Conservation (phyloP, 2,797 vertebrate genomes). For the Propithecus perrieri region DNA sequence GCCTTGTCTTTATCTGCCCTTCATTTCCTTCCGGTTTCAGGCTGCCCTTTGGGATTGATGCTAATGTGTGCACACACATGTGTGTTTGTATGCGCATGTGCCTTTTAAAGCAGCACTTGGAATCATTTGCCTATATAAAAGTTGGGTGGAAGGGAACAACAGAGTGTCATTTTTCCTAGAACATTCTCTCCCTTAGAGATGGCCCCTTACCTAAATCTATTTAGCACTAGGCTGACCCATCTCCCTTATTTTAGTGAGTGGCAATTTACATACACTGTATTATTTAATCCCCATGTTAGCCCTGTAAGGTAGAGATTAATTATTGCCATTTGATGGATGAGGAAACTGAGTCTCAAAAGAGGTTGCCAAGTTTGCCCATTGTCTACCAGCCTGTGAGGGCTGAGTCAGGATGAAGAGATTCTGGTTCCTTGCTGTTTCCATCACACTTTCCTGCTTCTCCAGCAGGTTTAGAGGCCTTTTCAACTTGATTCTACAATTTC, state of each 20-base stretch:
- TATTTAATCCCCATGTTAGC: background rate
- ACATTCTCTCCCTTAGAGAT: background rate
- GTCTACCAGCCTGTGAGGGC: background rate
- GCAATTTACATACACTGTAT: background rate
- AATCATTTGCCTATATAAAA: background rate
- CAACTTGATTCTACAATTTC: background rate
- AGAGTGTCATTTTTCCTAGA: background rate
- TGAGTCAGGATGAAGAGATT: background rate
- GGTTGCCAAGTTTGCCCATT: too few species aligned
- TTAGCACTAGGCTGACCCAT: background rate
- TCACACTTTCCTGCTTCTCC: background rate
- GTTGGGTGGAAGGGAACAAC: background rate
- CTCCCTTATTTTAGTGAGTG: background rate
- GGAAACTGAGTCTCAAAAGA: background rate
- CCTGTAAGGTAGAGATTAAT: background rate
- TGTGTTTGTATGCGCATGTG: too few species aligned
- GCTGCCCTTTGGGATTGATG: background rate
- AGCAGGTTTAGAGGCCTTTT: background rate
- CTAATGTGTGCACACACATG: accelerated
- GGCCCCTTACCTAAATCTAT: background rate
- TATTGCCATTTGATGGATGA: background rate
- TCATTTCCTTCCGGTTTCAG: background rate
- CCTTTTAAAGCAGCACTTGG: background rate
- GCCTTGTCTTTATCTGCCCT: background rate
- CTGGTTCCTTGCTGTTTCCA: background rate